Percentiles rank a stretch among this genome's conserved stretches.
Conservation (phyloP, 2,888 invertebrate genomes). For the Amphimallon solstitiale region DNA sequence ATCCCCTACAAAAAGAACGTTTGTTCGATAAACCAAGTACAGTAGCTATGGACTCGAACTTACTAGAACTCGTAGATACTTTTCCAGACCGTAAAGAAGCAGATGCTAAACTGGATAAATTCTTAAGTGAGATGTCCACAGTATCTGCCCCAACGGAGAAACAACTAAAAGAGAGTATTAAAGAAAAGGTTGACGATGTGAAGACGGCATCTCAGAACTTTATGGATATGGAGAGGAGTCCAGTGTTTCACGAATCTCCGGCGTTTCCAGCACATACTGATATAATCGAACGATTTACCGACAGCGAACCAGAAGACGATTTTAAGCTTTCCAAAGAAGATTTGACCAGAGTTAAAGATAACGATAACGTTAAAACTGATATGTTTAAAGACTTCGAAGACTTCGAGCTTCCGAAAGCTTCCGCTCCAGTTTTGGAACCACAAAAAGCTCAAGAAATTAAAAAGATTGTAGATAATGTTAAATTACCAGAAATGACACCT, state of each 20-base stretch:
- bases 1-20: conserved; percentile 40
- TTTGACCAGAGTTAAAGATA: conserved; percentile 28
- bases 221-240: conserved; percentile 57
- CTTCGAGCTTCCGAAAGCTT: conserved; percentile 47
- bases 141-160: conserved; percentile 42
- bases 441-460: conserved; percentile 27
- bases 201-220: conserved; percentile 55
- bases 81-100: conserved; percentile 56
- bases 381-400: conserved; percentile 56
- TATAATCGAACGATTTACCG: conserved; percentile 69
- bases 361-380: conserved; percentile 43
- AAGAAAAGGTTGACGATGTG: conserved; percentile 46
- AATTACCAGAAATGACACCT: conserved; percentile 42
- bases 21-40: conserved; percentile 42
- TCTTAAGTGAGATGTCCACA: conserved; percentile 52
- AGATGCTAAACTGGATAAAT: conserved; percentile 57
- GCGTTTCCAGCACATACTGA: conserved; percentile 45
- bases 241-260: conserved; percentile 26
- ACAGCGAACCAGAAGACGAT: conserved; percentile 68
- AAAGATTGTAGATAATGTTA: conserved; percentile 30
- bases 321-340: conserved; percentile 53
- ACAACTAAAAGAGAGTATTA: conserved; percentile 45
- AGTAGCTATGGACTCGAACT: conserved; percentile 57
- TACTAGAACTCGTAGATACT: conserved; percentile 59
- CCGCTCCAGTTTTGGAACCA: conserved; percentile 34